Evolutionary conservation across 2,888 invertebrate species (phyloP), one percentile per base, ranked within the genome.

Genomic region (Thera obeliscata): DNA sequence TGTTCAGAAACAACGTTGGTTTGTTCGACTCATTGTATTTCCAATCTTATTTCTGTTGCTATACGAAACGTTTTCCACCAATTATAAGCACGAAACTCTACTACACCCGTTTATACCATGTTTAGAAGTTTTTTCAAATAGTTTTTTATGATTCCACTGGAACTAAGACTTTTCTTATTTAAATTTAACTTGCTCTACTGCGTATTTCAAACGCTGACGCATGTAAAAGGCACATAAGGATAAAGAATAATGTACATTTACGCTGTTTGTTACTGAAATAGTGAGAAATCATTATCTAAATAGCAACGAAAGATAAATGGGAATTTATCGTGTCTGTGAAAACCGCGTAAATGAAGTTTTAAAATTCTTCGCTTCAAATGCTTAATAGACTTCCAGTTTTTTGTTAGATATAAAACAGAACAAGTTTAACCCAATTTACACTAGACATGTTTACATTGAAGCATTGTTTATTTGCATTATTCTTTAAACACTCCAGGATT

Each of bases 371-470:
- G 43, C 41, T 43, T 11, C 22, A 55, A n/a, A 12, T 36, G 38
- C 43, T 12, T 12, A n/a, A 66, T 52, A 66, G 11, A 41, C 43
- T 50, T 4, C 35, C 38, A 33, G 36, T 50, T 63, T 64, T 58
- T 55, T 56, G 60, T 50, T 22, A 11, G 60, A 57, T 77, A 81
- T 80, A 74, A 77, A 80, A 60, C 82, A 82, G 82, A 81, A 64
- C 73, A 73, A 76, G 70, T 74, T 72, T 82, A 81, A 80, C 86
- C 87, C 74, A 80, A 72, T 78, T 81, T 64, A 63, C 22, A 64
- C 67, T 70, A 79, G 76, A 79, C 77, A 70, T 70, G 84, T 83
- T 82, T 81, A 84, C 74, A 75, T 78, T 78, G 76, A 48, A 73
- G 67, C 63, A 71, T 46, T 77, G 76, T 83, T 80, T 83, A 79